Percentiles rank a stretch among this genome's conserved stretches.
Evolutionary conservation across 1,140 invertebrate genomes (phyloP).

Genomic region (Drosophila teissieri): DNA sequence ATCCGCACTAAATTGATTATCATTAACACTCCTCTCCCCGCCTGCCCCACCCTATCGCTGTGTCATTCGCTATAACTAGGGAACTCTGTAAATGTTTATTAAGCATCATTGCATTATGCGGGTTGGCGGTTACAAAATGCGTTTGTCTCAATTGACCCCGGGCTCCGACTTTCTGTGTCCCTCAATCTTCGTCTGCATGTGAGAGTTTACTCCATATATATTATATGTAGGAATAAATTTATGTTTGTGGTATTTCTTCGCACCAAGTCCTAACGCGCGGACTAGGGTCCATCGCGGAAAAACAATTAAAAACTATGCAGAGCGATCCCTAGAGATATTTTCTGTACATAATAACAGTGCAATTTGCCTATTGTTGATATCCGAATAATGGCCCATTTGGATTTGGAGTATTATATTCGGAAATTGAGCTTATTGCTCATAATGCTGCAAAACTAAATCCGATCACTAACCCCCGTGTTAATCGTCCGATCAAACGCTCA

Average conservation of each 20-base stretch:
- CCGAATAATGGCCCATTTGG: no score
- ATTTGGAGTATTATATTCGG: no score
- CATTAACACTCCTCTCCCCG: conserved; percentile 44
- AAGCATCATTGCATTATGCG: conserved; percentile 78
- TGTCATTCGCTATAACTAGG: conserved; percentile 3
- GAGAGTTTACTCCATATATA: background rate
- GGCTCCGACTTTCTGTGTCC: conserved; percentile 34
- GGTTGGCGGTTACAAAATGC: conserved; percentile 66
- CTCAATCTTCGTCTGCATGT: conserved; percentile 17
- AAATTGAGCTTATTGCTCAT: no score
- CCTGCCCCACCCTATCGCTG: no score
- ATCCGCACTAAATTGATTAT: conserved; percentile 76
- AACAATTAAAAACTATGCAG: no score
- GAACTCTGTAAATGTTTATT: conserved; percentile 67
- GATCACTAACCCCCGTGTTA: conserved; percentile 6
- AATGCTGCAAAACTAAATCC: no score
- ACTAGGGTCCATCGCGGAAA: background rate
- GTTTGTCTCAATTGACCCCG: conserved; percentile 72
- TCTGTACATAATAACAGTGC: no score
- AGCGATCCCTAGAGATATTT: no score
- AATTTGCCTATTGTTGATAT: no score
- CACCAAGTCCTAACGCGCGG: background rate
- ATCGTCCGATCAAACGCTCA: background rate
- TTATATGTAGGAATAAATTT: background rate
- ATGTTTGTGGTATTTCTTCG: conserved; percentile 1